Evolutionary conservation across 1,140 invertebrate species (phyloP).

Genomic region (Schlechtendalia chinensis): DNA sequence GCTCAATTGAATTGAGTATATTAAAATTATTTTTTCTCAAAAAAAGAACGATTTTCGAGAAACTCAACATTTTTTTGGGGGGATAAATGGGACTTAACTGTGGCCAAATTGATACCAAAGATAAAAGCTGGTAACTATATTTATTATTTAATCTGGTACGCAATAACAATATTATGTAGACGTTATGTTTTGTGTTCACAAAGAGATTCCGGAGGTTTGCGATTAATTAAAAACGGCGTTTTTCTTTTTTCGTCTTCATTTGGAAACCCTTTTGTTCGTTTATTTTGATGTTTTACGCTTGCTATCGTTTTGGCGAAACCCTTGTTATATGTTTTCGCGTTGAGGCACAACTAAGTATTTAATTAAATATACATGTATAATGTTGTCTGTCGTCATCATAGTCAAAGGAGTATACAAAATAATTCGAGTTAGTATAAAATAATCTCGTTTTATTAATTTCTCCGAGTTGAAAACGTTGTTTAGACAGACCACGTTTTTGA

Average conservation of each 20-base stretch:
- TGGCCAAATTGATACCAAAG: too few species aligned
- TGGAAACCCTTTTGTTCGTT: neutral
- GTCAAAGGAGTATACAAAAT: constrained; percentile 3
- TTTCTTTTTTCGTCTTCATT: constrained; percentile 11
- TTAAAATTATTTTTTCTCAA: too few species aligned
- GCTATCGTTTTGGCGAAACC: neutral
- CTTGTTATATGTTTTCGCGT: neutral
- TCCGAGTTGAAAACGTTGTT: neutral
- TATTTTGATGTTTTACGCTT: neutral
- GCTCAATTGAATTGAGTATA: too few species aligned
- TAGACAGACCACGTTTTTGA: neutral
- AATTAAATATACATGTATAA: neutral
- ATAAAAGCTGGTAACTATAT: too few species aligned
- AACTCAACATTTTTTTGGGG: too few species aligned
- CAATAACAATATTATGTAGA: too few species aligned
- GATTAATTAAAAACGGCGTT: neutral
- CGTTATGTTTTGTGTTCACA: neutral
- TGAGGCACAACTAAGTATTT: constrained; percentile 4
- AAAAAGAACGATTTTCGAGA: too few species aligned
- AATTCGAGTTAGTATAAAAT: neutral
- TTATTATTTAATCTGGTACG: too few species aligned
- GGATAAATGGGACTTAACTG: too few species aligned
- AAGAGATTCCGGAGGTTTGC: neutral
- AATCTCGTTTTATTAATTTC: constrained; percentile 21
- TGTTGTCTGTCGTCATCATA: neutral